Percentiles rank a stretch among this genome's conserved stretches.
These are phyloP conservation scores for Eulemur rubriventer DNA, from an alignment of 2,797 vertebrate species.

Conservation along the genomic window DNA sequence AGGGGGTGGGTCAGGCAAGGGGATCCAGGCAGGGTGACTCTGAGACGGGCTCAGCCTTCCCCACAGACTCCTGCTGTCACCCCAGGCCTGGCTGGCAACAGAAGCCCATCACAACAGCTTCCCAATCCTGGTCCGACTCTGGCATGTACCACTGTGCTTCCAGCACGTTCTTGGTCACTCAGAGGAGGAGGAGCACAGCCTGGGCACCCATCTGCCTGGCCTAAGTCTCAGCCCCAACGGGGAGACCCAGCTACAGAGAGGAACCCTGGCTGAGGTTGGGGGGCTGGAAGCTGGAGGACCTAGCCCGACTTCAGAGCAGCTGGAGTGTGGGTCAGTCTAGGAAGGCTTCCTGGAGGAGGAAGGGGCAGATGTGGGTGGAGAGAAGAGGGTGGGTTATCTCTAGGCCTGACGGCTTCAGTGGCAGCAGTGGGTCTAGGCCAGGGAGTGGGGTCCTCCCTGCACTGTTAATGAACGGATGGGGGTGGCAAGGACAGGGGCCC, in stretches of 20 bases:
- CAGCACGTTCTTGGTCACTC: background rate
- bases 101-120: fast-evolving
- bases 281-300: background rate
- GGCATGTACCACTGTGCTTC: background rate
- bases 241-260: background rate
- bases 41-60: background rate
- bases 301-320: background rate
- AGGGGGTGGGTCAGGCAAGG: background rate
- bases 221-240: fast-evolving
- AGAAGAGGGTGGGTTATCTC: fast-evolving
- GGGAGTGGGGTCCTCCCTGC: background rate
- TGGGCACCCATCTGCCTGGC: background rate
- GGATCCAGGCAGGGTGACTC: fast-evolving
- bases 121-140: background rate
- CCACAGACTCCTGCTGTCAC: background rate
- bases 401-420: no score
- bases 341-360: background rate
- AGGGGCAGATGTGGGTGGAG: background rate
- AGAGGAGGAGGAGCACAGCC: background rate
- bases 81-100: background rate
- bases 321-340: background rate
- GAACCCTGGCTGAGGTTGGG: no score
- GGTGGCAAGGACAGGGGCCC: background rate
- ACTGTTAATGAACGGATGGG: no score
- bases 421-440: background rate